Percentiles rank a stretch among this genome's conserved stretches.
Evolutionary conservation across 1,140 invertebrate genomes (phyloP).

Genomic region (Lepidurus packardi): DNA sequence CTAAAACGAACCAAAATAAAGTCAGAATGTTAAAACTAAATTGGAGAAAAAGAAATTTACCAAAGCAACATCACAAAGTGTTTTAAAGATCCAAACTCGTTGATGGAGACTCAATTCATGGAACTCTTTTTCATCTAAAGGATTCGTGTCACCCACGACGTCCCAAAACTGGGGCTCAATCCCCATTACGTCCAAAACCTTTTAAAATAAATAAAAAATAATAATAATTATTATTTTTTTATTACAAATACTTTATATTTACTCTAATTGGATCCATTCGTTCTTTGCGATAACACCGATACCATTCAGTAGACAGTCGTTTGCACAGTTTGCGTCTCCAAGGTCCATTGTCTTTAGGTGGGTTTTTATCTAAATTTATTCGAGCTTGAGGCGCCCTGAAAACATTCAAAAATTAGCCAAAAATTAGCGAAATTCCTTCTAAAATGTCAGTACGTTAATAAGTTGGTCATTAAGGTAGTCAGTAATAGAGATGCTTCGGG

Average conservation of each 20-base stretch:
- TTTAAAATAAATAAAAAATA: conserved; percentile 38
- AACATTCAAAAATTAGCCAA: background rate
- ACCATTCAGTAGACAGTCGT: conserved; percentile 50
- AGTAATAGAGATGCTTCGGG: conserved; percentile 53
- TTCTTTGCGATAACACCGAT: conserved; percentile 50
- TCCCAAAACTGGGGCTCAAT: conserved; percentile 52
- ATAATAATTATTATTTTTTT: conserved; percentile 24
- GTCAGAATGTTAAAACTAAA: background rate
- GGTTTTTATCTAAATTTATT: conserved; percentile 24
- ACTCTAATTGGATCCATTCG: conserved; percentile 49
- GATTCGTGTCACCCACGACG: conserved; percentile 48
- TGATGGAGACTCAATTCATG: conserved; percentile 53
- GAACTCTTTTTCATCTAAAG: conserved; percentile 50
- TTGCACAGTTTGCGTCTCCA: conserved; percentile 53
- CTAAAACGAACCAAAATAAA: conserved; percentile 37
- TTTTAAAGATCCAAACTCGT: conserved; percentile 56
- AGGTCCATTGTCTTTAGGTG: conserved; percentile 37
- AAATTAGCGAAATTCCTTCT: conserved; percentile 8
- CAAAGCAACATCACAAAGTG: conserved; percentile 54
- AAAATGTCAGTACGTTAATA: conserved; percentile 45
- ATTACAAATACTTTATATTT: conserved; percentile 19
- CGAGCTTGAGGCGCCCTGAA: conserved; percentile 13
- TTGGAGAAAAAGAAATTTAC: conserved; percentile 43
- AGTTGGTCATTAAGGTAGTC: conserved; percentile 54
- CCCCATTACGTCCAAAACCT: conserved; percentile 52